Evolutionary conservation across 2,797 vertebrate genomes (phyloP), one percentile per base, ranked within the genome.

Genomic region (Dicrostonyx torquatus): DNA sequence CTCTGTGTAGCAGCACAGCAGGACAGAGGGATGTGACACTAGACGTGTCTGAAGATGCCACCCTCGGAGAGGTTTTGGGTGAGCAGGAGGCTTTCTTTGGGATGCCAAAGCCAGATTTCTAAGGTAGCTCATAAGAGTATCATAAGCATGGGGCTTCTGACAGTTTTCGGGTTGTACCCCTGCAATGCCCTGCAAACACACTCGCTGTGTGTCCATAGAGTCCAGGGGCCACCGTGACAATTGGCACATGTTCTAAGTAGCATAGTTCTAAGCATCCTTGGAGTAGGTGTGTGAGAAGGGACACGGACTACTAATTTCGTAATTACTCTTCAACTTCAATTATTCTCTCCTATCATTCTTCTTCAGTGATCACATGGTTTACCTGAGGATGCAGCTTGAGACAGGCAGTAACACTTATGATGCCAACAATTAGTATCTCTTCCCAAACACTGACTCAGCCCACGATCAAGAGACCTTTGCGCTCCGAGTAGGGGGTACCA

Each of bases 251-350:
- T 48, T n/a, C n/a, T n/a, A n/a, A n/a, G n/a, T 85, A 76, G 26
- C 7, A 29, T 88, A 93, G 48, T 14, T 95, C 5, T 60, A 73
- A 88, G 14, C 37, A 95, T 8, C 66, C 4, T 1, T 70, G 58
- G 37, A 60, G 3, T 9, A 82, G 2, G 43, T 8, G 66, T 34
- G 29, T 60, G 8, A 14, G 12, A 70, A 34, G 34, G 64, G 10
- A 48, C 37, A 9, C 20, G 34, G 90, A 53, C 11, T 60, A 37
- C n/a, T 48, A 68, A 90, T 77, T 76, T 50, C 34, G 4, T n/a
- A 64, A 26, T 88, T 80, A 64, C 12, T 94, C 4, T 95, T 60
- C 86, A 84, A 68, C 94, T 94, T 89, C 18, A 91, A 4, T 90
- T 90, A 4, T 55, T 10, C 91, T 83, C 53, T 86, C 93, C 72